Evolutionary conservation across 1,140 invertebrate species (phyloP).

Genomic region (Heliconius eleuchia): DNA sequence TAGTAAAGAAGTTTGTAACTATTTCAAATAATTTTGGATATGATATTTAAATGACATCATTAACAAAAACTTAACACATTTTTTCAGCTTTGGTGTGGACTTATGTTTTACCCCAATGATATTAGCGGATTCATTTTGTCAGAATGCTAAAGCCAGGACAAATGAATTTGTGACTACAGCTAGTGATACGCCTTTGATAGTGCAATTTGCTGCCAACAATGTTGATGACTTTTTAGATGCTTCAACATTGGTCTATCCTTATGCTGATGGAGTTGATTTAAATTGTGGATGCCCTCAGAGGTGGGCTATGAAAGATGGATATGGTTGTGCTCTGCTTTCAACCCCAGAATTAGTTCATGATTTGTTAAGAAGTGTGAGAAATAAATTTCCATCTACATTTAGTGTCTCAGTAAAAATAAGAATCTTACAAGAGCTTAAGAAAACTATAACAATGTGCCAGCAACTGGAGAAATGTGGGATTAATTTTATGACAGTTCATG

Average conservation of each 20-base stretch:
- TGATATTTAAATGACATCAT: not conserved
- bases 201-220: slow-evolving; percentile 97
- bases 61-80: not conserved
- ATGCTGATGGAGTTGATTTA: slow-evolving; percentile 95
- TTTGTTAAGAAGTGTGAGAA: slow-evolving; percentile 89
- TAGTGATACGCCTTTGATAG: slow-evolving; percentile 92
- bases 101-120: slow-evolving; percentile 98
- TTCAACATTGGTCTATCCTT: slow-evolving; percentile 91
- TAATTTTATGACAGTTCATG: slow-evolving; percentile 95
- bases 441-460: slow-evolving; percentile 84
- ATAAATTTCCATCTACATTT: slow-evolving; percentile 87
- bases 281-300: slow-evolving; percentile 98
- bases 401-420: slow-evolving; percentile 97
- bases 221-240: slow-evolving; percentile 92
- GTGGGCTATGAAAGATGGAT: slow-evolving; percentile 96
- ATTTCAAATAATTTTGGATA: slow-evolving; percentile 16
- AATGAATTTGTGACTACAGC: slow-evolving; percentile 93
- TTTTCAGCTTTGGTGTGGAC: slow-evolving; percentile 90
- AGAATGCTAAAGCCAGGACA: slow-evolving; percentile 92
- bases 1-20: slow-evolving; percentile 85
- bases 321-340: slow-evolving; percentile 91
- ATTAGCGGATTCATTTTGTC: slow-evolving; percentile 94
- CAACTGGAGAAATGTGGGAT: slow-evolving; percentile 92
- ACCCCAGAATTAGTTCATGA: slow-evolving; percentile 93
- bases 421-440: slow-evolving; percentile 82